Evolutionary conservation across 2,797 vertebrate genomes (phyloP).

Genomic region (Rhodeus uyekii): DNA sequence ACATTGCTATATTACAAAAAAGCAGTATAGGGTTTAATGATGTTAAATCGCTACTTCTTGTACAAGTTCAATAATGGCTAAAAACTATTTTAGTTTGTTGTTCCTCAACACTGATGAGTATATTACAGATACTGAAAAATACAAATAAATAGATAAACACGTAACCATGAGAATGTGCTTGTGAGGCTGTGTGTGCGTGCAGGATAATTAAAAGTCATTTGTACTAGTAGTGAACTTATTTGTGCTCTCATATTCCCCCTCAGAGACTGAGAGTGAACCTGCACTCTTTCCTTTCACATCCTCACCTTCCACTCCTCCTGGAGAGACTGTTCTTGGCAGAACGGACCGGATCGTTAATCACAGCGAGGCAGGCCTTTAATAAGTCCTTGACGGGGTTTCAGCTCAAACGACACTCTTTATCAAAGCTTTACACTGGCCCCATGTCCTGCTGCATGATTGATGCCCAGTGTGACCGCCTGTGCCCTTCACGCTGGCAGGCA

Average conservation of each 20-base stretch:
- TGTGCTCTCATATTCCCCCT: constrained; percentile 1
- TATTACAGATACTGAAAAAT: not conserved
- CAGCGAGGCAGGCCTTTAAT: constrained; percentile 73
- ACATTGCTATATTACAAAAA: not conserved
- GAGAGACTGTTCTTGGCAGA: constrained; percentile 60
- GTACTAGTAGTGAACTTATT: not conserved
- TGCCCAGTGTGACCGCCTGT: constrained; percentile 61
- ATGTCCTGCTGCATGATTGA: constrained; percentile 73
- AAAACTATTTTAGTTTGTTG: not conserved
- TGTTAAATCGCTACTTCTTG: not conserved
- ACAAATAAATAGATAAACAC: not conserved
- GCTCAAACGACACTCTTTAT: constrained; percentile 77
- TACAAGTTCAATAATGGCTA: not conserved
- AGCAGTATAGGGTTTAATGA: not conserved
- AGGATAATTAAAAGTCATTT: not conserved
- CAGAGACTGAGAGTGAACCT: not conserved
- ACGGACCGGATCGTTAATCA: constrained; percentile 70
- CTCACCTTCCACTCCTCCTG: constrained; percentile 38
- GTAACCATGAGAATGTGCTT: not conserved
- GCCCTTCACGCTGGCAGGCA: constrained; percentile 70
- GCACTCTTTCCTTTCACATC: not conserved
- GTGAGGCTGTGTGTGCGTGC: not conserved
- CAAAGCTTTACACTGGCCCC: constrained; percentile 77
- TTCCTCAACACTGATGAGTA: not conserved
- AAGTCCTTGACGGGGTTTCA: constrained; percentile 78